Evolutionary conservation across 1,140 invertebrate species (phyloP).

Genomic region (Oedothorax gibbosus): DNA sequence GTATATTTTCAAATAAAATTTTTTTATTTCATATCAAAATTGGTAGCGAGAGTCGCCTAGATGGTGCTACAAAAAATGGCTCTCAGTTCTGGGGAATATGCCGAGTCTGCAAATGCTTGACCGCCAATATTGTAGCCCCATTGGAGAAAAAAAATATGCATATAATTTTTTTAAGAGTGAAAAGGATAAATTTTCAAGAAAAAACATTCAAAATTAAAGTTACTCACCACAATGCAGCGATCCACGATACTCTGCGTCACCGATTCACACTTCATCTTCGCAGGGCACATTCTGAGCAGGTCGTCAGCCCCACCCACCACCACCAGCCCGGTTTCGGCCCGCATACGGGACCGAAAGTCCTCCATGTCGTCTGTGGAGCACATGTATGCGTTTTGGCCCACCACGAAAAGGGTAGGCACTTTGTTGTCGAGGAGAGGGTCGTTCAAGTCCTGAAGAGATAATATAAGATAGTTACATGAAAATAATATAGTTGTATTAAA

Average conservation of each 20-base stretch:
- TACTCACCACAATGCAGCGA: constrained; percentile 73
- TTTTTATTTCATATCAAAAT: no score
- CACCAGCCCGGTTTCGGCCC: constrained; percentile 80
- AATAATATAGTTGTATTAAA: no score
- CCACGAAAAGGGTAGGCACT: constrained; percentile 82
- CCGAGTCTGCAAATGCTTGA: no score
- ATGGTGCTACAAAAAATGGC: no score
- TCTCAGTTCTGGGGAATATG: no score
- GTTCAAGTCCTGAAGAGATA: constrained; percentile 74
- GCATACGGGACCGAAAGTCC: constrained; percentile 79
- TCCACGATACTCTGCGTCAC: constrained; percentile 88
- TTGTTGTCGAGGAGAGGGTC: constrained; percentile 81
- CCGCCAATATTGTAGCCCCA: no score
- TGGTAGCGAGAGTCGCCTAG: no score
- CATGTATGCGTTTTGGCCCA: constrained; percentile 80
- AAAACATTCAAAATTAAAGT: no score
- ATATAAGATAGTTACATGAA: not conserved
- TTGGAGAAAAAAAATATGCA: no score
- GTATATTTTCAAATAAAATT: no score
- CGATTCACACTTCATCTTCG: constrained; percentile 78
- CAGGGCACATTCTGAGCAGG: constrained; percentile 77
- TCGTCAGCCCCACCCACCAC: constrained; percentile 87
- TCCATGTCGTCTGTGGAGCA: constrained; percentile 81
- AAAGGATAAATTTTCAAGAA: no score
- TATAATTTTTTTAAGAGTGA: no score